Evolutionary conservation across 2,888 invertebrate genomes (phyloP).

Genomic region (Drosophila anomalata): DNA sequence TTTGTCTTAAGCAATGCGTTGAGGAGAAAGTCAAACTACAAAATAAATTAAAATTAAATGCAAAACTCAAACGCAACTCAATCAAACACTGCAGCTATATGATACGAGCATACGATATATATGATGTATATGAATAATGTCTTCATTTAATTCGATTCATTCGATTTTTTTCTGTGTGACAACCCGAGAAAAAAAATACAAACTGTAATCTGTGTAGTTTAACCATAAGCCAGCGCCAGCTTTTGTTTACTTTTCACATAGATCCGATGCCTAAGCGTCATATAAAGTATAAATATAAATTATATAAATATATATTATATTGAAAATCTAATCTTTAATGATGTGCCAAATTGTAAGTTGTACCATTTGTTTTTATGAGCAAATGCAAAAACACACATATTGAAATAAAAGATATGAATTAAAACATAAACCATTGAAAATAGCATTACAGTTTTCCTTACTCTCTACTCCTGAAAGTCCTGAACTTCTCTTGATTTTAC

Average conservation of each 20-base stretch:
- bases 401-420: slow-evolving; percentile 63
- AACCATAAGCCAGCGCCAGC: slow-evolving; percentile 74
- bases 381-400: slow-evolving; percentile 66
- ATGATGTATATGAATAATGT: slow-evolving; percentile 48
- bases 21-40: slow-evolving; percentile 53
- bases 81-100: slow-evolving; percentile 73
- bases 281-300: slow-evolving; percentile 69
- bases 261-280: slow-evolving; percentile 68
- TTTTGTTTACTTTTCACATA: slow-evolving; percentile 76
- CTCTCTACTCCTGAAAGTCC: slow-evolving; percentile 25
- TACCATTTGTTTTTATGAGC: slow-evolving; percentile 78
- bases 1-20: slow-evolving; percentile 75
- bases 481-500: slow-evolving; percentile 43
- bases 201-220: slow-evolving; percentile 68
- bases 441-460: slow-evolving; percentile 36
- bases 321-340: slow-evolving; percentile 77
- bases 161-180: slow-evolving; percentile 42
- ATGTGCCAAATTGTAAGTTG: slow-evolving; percentile 84
- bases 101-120: slow-evolving; percentile 45
- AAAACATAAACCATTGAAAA: slow-evolving; percentile 43
- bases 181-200: not conserved
- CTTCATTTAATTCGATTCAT: slow-evolving; percentile 29
- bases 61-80: slow-evolving; percentile 63
- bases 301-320: slow-evolving; percentile 46
- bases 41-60: slow-evolving; percentile 67